Conservation (phyloP, 2,888 invertebrate genomes). For the Cistogaster globosa region DNA sequence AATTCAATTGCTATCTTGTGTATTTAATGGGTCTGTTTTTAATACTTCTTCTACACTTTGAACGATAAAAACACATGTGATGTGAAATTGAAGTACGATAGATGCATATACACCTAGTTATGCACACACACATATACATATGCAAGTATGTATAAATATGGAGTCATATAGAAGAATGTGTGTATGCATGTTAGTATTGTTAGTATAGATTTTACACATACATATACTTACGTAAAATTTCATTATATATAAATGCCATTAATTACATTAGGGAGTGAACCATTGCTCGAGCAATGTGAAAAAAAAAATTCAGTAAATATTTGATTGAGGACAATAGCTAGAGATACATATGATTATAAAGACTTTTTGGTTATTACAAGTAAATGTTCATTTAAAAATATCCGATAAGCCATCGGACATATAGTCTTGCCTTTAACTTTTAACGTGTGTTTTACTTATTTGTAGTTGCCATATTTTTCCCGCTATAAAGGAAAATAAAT, state of each 20-base stretch:
- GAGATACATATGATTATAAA: no score
- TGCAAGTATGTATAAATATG: neutral
- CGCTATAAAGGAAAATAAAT: no score
- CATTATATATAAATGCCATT: neutral
- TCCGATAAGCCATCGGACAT: no score
- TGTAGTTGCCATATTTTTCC: no score
- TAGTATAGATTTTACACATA: conserved; percentile 4
- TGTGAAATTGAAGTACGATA: conserved; percentile 58
- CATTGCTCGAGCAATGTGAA: no score
- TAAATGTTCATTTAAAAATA: no score
- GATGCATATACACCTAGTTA: conserved; percentile 7
- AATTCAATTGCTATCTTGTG: conserved; percentile 31
- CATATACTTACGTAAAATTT: neutral
- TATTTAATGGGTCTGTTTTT: conserved; percentile 37
- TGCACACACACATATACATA: neutral
- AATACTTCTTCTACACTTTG: conserved; percentile 26
- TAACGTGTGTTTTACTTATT: no score
- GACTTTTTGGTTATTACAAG: no score
- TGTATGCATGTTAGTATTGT: neutral
- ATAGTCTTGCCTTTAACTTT: no score
- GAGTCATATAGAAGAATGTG: neutral
- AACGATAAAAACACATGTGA: conserved; percentile 55
- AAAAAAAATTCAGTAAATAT: no score
- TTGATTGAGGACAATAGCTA: no score
- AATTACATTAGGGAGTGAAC: no score